Evolutionary conservation across 1,140 invertebrate genomes (phyloP).

Genomic region (Oreohelix idahoensis): DNA sequence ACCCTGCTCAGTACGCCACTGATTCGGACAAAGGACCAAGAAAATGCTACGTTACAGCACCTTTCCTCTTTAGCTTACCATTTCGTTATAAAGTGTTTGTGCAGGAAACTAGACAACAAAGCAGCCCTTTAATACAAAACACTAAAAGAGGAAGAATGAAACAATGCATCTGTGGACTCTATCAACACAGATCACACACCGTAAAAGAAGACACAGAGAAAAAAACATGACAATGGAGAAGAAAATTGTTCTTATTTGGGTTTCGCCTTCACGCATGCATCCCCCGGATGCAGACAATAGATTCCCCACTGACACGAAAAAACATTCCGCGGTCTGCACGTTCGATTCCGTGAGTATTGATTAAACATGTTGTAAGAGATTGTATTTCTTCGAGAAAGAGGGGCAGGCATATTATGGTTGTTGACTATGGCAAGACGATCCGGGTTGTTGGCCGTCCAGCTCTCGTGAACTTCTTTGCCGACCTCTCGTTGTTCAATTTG

Average conservation of each 20-base stretch:
- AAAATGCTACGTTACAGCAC: too few species aligned
- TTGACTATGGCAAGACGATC: not conserved
- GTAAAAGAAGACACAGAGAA: too few species aligned
- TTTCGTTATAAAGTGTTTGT: too few species aligned
- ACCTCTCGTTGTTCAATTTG: too few species aligned
- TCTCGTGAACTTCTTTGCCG: too few species aligned
- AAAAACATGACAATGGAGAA: not conserved
- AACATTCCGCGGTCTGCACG: not conserved
- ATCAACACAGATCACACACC: not conserved
- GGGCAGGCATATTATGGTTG: not conserved
- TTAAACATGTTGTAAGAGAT: not conserved
- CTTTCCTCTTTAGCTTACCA: too few species aligned
- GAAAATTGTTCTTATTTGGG: not conserved
- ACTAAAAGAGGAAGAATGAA: not conserved
- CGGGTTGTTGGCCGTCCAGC: too few species aligned
- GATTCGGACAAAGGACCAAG: too few species aligned
- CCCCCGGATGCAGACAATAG: not conserved
- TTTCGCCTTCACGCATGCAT: not conserved
- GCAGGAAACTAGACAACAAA: not conserved
- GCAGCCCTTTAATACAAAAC: not conserved
- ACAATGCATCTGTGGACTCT: not conserved
- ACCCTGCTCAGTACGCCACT: too few species aligned
- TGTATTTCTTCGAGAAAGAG: not conserved
- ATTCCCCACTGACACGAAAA: not conserved
- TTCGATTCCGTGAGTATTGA: not conserved